Evolutionary conservation across 2,888 invertebrate genomes (phyloP).

Genomic region (Ophraella communa): DNA sequence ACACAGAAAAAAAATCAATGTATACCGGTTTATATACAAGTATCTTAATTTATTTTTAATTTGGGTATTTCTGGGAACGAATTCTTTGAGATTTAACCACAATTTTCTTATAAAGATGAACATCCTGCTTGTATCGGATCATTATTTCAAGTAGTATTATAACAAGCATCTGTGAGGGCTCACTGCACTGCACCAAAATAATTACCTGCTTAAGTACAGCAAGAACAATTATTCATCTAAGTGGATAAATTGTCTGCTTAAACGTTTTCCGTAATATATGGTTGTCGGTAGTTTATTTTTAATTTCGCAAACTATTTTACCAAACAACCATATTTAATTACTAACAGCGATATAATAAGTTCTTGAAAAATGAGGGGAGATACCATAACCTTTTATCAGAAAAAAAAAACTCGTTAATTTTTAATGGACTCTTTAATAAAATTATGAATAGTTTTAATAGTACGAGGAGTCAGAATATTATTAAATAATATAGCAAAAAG

Average conservation of each 20-base stretch:
- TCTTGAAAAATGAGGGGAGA: neutral
- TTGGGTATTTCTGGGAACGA: too few relatives aligned
- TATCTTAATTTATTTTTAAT: too few relatives aligned
- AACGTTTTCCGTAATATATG: neutral
- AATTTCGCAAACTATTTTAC: neutral
- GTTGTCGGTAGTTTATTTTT: neutral
- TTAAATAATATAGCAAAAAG: neutral
- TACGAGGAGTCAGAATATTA: neutral
- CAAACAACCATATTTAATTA: neutral
- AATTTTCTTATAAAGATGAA: neutral
- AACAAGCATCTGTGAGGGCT: neutral
- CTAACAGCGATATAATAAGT: neutral
- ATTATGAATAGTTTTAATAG: constrained; percentile 11
- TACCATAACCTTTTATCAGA: neutral
- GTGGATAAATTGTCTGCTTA: neutral
- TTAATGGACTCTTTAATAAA: constrained; percentile 3
- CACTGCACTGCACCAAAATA: too few relatives aligned
- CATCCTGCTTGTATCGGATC: neutral
- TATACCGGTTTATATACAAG: too few relatives aligned
- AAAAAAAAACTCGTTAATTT: constrained; percentile 5
- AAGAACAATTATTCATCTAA: neutral
- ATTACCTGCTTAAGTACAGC: neutral
- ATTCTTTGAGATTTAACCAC: neutral
- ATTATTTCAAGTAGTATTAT: neutral
- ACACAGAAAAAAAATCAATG: too few relatives aligned